These are phyloP conservation scores for Bos javanicus DNA, from an alignment of 2,113 vertebrate species.

Conservation along the genomic window DNA sequence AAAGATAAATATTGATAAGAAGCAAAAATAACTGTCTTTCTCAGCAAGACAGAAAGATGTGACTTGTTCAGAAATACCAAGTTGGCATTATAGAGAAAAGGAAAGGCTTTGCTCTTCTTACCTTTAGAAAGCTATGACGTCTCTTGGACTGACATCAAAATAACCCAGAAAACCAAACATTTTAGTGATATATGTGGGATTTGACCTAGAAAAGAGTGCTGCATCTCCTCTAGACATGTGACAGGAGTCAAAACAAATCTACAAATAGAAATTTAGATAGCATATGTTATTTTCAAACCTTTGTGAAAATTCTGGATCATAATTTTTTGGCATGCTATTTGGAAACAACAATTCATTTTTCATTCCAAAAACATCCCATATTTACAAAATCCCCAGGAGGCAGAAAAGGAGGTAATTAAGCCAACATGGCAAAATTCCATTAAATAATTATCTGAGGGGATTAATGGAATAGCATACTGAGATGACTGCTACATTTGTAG, in stretches of 20 bases:
- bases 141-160: neutral
- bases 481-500: neutral
- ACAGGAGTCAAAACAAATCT: neutral
- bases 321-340: neutral
- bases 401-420: constrained; percentile 19
- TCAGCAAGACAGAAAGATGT: neutral
- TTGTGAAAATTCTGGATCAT: neutral
- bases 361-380: neutral
- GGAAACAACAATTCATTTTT: neutral
- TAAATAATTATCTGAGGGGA: neutral
- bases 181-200: neutral
- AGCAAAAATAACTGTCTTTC: neutral
- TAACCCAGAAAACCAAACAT: neutral
- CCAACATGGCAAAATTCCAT: neutral
- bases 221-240: neutral
- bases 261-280: neutral
- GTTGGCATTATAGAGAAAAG: neutral
- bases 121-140: neutral
- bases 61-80: neutral
- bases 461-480: neutral
- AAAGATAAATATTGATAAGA: neutral
- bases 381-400: neutral
- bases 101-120: neutral
- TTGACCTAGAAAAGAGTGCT: neutral
- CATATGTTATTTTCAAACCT: neutral